Percentiles rank a stretch among this genome's conserved stretches.
Conservation (phyloP, 2,888 invertebrate species). For the Parelbella ahira region DNA sequence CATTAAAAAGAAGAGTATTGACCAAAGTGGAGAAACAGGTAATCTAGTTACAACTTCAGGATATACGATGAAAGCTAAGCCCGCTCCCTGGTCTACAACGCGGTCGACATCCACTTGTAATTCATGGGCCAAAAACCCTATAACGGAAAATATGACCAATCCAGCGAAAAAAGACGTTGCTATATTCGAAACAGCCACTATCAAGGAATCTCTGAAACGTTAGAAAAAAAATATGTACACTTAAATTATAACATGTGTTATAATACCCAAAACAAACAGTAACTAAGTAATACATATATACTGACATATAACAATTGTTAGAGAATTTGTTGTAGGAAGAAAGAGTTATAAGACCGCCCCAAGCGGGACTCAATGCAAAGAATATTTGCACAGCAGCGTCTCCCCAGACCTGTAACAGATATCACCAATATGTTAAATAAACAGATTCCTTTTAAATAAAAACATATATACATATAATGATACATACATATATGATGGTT, state of each 20-base stretch:
- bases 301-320: slow-evolving; percentile 89
- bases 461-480: too few relatives aligned
- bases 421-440: too few relatives aligned
- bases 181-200: slow-evolving; percentile 88
- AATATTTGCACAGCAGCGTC: slow-evolving; percentile 93
- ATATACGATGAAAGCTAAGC: slow-evolving; percentile 91
- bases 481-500: too few relatives aligned
- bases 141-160: slow-evolving; percentile 89
- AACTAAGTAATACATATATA: too few relatives aligned
- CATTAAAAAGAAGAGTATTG: slow-evolving; percentile 90
- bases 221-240: slow-evolving; percentile 31
- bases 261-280: too few relatives aligned
- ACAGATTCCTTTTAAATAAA: too few relatives aligned
- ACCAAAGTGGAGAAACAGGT: slow-evolving; percentile 90
- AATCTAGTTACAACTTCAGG: slow-evolving; percentile 90
- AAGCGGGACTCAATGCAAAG: slow-evolving; percentile 91
- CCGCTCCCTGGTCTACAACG: slow-evolving; percentile 88
- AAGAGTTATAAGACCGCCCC: slow-evolving; percentile 92
- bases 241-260: too few relatives aligned
- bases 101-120: slow-evolving; percentile 84
- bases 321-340: slow-evolving; percentile 92
- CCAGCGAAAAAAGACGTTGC: slow-evolving; percentile 90
- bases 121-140: slow-evolving; percentile 90
- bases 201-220: slow-evolving; percentile 86
- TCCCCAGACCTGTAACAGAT: slow-evolving; percentile 84